Conservation (phyloP, 1,140 invertebrate species). For the Ceratina calcarata region DNA sequence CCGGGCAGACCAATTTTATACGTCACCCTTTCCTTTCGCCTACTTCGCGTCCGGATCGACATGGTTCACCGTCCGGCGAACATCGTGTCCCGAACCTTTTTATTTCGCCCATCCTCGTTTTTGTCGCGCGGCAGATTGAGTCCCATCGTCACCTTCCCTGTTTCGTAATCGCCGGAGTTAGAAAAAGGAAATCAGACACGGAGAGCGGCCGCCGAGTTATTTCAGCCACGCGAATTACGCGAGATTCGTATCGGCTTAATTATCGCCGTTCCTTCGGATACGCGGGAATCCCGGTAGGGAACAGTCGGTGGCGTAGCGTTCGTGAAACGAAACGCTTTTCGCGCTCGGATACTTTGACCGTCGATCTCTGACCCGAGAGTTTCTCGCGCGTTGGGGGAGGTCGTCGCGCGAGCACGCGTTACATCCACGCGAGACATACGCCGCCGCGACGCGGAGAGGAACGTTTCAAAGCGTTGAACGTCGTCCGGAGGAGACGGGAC, state of each 20-base stretch:
- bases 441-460: background rate
- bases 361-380: constrained; percentile 58
- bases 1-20: constrained; percentile 49
- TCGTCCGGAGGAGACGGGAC: constrained; percentile 29
- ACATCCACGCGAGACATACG: constrained; percentile 13
- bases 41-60: background rate
- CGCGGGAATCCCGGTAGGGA: constrained; percentile 15
- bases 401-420: constrained; percentile 15
- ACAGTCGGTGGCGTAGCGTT: background rate
- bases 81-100: background rate
- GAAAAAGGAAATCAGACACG: background rate
- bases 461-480: constrained; percentile 32
- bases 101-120: background rate
- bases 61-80: background rate
- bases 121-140: too few species aligned
- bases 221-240: constrained; percentile 19
- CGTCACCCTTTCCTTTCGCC: constrained; percentile 26
- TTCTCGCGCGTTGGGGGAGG: constrained; percentile 46
- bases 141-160: background rate
- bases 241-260: constrained; percentile 32
- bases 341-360: constrained; percentile 40
- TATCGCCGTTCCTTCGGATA: constrained; percentile 11
- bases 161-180: background rate
- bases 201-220: constrained; percentile 14
- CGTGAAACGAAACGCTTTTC: constrained; percentile 22